Evolutionary conservation across 2,888 invertebrate species (phyloP).

Genomic region (Nephrotoma flavescens): DNA sequence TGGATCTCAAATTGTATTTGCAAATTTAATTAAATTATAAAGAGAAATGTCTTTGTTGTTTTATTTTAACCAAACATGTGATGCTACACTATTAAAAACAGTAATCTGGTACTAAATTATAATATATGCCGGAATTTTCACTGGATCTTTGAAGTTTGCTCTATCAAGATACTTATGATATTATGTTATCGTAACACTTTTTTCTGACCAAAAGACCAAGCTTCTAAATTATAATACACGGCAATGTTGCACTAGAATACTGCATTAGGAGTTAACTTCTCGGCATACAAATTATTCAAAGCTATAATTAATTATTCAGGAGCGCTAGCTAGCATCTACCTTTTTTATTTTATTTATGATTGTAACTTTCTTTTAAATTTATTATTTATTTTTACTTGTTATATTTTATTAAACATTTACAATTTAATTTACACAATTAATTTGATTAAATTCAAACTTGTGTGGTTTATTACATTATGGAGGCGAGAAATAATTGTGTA

Average conservation of each 20-base stretch:
- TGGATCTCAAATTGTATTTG: background rate
- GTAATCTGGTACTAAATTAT: background rate
- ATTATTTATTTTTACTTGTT: background rate
- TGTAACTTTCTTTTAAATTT: background rate
- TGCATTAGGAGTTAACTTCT: background rate
- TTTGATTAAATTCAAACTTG: background rate
- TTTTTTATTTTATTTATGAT: background rate
- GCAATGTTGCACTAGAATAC: too few relatives aligned
- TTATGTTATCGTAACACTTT: too few relatives aligned
- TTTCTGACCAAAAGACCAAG: too few relatives aligned
- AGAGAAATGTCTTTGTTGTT: background rate
- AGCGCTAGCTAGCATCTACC: background rate
- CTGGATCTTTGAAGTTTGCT: background rate
- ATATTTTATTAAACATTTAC: background rate
- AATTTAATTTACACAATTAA: background rate
- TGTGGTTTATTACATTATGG: background rate
- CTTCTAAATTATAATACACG: too few relatives aligned
- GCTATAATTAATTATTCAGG: background rate
- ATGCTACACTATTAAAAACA: background rate
- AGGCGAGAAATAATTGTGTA: background rate
- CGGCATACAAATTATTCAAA: background rate
- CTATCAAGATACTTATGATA: too few relatives aligned
- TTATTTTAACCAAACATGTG: background rate
- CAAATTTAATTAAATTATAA: background rate
- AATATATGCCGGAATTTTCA: background rate